phyloP scores from a whole-genome alignment of 2,113 vertebrate species.

The Pithys albifrons region DNA sequence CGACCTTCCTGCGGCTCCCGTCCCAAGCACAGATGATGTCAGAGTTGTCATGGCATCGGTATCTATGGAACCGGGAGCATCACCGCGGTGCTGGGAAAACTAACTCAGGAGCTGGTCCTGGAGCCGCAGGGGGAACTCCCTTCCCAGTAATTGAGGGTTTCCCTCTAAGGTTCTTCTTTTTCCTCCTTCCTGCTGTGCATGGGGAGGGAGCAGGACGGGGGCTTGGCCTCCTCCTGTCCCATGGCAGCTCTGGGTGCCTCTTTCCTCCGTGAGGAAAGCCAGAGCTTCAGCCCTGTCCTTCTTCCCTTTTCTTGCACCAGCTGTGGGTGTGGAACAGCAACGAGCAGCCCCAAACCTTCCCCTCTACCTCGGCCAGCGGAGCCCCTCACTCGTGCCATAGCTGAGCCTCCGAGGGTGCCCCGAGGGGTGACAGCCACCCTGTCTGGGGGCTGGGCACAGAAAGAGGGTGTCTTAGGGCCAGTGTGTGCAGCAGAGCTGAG shows the following conservation, averaged over 20 bases:
- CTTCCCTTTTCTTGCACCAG: neutral
- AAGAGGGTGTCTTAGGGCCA: neutral
- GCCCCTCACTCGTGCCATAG: accelerated
- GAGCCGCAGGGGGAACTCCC: conserved; percentile 3
- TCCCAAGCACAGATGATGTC: conserved; percentile 59
- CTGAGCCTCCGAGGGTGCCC: neutral
- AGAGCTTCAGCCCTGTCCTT: neutral
- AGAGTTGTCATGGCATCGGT: conserved; percentile 72
- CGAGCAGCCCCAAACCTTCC: neutral
- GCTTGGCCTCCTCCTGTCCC: neutral
- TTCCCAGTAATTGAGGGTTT: neutral
- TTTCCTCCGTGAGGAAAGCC: neutral
- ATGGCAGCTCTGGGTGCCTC: neutral
- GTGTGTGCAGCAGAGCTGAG: neutral
- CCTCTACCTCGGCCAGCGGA: accelerated
- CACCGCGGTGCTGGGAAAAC: neutral
- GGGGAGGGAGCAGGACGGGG: neutral
- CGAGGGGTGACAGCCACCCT: neutral
- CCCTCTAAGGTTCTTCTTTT: neutral
- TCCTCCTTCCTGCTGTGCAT: neutral
- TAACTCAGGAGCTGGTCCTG: neutral
- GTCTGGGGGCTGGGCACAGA: neutral
- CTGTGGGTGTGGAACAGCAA: accelerated
- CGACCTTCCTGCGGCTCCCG: neutral
- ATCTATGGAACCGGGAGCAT: conserved; percentile 53